Evolutionary conservation across 1,140 invertebrate species (phyloP), one percentile per base, ranked within the genome.

Genomic region (Zaprionus inermis): DNA sequence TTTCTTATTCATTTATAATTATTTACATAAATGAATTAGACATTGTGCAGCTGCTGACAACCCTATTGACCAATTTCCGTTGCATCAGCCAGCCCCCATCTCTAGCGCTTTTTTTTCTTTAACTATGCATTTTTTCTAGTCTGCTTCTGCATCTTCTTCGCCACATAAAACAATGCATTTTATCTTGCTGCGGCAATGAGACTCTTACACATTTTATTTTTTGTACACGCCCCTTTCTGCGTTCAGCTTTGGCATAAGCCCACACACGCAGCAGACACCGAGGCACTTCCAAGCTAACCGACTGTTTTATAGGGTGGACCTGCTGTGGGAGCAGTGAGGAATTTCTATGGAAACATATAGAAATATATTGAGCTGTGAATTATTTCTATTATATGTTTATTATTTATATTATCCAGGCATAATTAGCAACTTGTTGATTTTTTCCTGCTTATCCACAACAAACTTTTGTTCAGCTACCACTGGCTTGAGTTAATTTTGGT

Each of bases 171-270:
- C 83, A 88, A 89, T 89, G 84, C 80, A 79, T 76, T 89, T 89
- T 89, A 89, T 89, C 84, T 89, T 30, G 74, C n/a, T 56, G 36
- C 41, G 60, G 55, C 69, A 68, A 73, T 69, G 69, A 79, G 78
- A 71, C 73, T 76, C 78, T 80, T 89, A 84, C 64, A 82, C 80
- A 83, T 89, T 88, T 89, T 89, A 79, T 89, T 89, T 88, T 80
- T 65, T 76, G 67, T 54, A 14, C 51, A 30, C 30, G 6, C 12
- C n/a, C 52, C 68, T 76, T 71, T 34, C 63, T 65, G 67, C 61
- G 63, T 84, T 89, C 73, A 78, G 74, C 84, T 81, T 89, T 79
- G 78, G 68, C 80, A 78, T 71, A 80, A 78, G 72, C 65, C 70
- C 67, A 49, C 44, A 65, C 67, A 80, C 55, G 63, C 79, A 76